Conservation (phyloP, 2,113 vertebrate species). For the Mirza zaza region DNA sequence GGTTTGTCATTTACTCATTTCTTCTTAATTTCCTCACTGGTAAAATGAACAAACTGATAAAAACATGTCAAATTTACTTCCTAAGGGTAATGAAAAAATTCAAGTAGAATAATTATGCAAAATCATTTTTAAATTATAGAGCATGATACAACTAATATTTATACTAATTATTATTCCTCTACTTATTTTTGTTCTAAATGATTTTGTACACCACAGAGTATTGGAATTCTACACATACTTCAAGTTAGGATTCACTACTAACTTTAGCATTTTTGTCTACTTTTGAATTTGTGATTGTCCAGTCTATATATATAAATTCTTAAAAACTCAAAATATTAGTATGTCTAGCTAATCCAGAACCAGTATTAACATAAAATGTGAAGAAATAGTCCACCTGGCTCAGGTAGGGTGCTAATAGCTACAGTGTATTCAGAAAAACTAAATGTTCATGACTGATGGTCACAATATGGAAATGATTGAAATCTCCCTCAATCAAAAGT, state of each 20-base stretch:
- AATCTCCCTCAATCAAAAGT: neutral
- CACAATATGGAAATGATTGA: neutral
- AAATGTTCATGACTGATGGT: neutral
- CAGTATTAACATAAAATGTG: neutral
- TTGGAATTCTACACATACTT: neutral
- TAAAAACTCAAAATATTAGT: neutral
- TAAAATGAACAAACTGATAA: slow-evolving; percentile 15
- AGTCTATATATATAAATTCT: neutral
- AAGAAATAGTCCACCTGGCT: neutral
- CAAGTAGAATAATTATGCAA: slow-evolving; percentile 10
- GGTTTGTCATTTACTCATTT: neutral
- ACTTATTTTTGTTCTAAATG: neutral
- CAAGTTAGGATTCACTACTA: neutral
- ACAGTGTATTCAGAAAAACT: neutral
- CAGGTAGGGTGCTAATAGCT: neutral
- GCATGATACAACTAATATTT: neutral
- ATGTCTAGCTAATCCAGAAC: neutral
- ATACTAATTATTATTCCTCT: neutral
- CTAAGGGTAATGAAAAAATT: neutral
- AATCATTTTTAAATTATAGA: neutral
- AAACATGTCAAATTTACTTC: neutral
- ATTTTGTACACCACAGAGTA: neutral
- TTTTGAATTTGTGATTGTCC: neutral
- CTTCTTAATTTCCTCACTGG: neutral
- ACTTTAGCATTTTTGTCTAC: slow-evolving; percentile 11